Evolutionary conservation across 1,140 invertebrate genomes (phyloP), one percentile per base, ranked within the genome.

Genomic region (Philopotamus ludificatus): DNA sequence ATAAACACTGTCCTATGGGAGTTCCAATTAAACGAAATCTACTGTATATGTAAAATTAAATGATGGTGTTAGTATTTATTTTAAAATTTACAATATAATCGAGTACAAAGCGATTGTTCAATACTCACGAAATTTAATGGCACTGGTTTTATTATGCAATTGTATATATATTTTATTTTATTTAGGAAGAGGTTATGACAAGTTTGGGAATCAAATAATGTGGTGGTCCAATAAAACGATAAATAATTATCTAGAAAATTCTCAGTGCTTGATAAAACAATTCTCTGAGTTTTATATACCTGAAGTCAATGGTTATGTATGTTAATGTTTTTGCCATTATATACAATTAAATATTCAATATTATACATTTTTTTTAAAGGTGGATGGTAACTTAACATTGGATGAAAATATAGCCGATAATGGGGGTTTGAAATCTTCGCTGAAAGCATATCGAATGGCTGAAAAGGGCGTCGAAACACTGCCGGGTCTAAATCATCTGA

Each of bases 371-470:
- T 34, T 7, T 54, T 49, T 26, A 18, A 18, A 92, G 86, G 79
- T 93, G 15, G 87, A 94, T 73, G 93, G 93, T 3, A 85, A 87
- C 61, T 79, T 85, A 23, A 94, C 92, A 0, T 77, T 94, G 65
- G 91, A 85, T 20, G 94, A 96, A 79, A 96, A 96, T 74, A 90
- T 96, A 55, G 94, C 94, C 0, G 94, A 97, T 74, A 95, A 96
- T 74, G 93, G 92, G 4, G 87, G 94, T 3, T 74, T 97, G 16
- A 85, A 89, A 65, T 89, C 94, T 73, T 90, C 94, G 0, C 86
- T 87, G 58, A 74, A 82, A 28, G 93, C 92, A 10, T 90, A 93
- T 68, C 79, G 83, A 68, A 81, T 81, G 22, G 88, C 86, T 76
- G 79, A 85, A 3, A 73, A 79, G 23, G 79, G 82, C 58, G 73